Conservation (phyloP, 2,113 vertebrate species). For the Lutjanus erythropterus region DNA sequence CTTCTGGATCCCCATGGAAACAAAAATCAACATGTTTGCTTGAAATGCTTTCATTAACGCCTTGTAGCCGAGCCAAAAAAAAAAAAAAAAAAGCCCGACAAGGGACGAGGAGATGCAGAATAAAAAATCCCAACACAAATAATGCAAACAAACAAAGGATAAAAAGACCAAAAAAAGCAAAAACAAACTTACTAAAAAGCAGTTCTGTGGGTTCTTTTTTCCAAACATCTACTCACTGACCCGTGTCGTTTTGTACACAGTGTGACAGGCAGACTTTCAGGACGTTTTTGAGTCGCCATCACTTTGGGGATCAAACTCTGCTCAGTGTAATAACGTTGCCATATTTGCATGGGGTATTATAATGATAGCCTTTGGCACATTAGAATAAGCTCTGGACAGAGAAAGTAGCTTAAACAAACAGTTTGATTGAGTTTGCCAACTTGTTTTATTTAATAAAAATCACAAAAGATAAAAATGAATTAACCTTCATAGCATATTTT, state of each 20-base stretch:
- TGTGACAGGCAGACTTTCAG: conserved; percentile 46
- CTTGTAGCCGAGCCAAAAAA: conserved; percentile 64
- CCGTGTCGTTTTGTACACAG: conserved; percentile 66
- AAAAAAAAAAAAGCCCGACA: conserved; percentile 4
- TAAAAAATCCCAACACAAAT: conserved; percentile 68
- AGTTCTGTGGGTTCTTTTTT: conserved; percentile 27
- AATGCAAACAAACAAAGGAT: conserved; percentile 73
- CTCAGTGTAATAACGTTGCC: conserved; percentile 48
- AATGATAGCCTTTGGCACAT: conserved; percentile 72
- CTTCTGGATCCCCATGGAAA: conserved; percentile 70
- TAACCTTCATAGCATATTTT: conserved; percentile 24
- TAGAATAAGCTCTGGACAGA: conserved; percentile 55
- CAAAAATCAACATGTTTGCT: conserved; percentile 79
- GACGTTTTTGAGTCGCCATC: conserved; percentile 56
- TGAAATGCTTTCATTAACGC: conserved; percentile 74
- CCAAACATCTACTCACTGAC: conserved; percentile 55
- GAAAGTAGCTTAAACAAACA: conserved; percentile 53
- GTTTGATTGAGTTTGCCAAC: conserved; percentile 39
- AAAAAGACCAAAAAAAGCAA: conserved; percentile 54
- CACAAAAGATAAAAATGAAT: conserved; percentile 41
- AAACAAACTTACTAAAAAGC: conserved; percentile 67
- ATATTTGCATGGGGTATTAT: conserved; percentile 70
- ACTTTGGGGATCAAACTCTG: conserved; percentile 66
- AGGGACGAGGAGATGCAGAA: conserved; percentile 57
- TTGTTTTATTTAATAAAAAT: conserved; percentile 55